Conservation (phyloP, 30 jellyfish, hydroid and myxozoan genomes). For the Aurelia sp. region DNA sequence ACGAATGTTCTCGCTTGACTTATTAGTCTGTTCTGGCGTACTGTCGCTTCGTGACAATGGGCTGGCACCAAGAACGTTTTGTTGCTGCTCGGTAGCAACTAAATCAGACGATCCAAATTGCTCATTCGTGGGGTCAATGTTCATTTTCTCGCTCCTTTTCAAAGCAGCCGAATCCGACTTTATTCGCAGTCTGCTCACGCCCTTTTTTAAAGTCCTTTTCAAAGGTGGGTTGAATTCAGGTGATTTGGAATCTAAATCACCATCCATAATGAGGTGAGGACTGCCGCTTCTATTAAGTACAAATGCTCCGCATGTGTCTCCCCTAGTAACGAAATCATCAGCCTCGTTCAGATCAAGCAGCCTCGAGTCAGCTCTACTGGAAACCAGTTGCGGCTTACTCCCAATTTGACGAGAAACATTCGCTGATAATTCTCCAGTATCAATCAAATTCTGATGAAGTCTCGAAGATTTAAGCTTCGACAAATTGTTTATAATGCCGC, state of each 20-base stretch:
- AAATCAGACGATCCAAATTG: neutral
- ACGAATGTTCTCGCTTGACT: neutral
- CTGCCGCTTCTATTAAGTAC: too few species aligned
- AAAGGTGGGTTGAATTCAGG: constrained; percentile 5
- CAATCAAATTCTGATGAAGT: too few species aligned
- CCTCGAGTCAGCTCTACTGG: too few species aligned
- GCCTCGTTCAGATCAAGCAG: too few species aligned
- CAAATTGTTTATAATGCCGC: too few species aligned
- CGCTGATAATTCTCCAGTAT: too few species aligned
- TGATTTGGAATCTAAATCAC: neutral
- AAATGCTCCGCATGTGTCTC: too few species aligned
- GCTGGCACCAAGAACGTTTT: neutral
- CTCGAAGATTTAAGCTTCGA: too few species aligned
- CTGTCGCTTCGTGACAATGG: neutral
- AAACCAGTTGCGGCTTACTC: too few species aligned
- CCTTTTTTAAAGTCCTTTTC: neutral
- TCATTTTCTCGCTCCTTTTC: neutral
- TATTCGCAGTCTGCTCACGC: neutral
- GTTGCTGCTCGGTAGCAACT: neutral
- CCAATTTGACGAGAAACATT: too few species aligned
- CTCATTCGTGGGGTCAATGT: neutral
- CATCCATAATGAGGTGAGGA: too few species aligned
- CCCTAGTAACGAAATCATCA: too few species aligned
- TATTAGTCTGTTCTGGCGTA: neutral
- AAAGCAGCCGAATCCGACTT: neutral